A percentile compares a stretch with the other conserved stretches of the same genome.
phyloP scores from a whole-genome alignment of 92 coral and sea anemone genomes.

The Phenganax subtilis region DNA sequence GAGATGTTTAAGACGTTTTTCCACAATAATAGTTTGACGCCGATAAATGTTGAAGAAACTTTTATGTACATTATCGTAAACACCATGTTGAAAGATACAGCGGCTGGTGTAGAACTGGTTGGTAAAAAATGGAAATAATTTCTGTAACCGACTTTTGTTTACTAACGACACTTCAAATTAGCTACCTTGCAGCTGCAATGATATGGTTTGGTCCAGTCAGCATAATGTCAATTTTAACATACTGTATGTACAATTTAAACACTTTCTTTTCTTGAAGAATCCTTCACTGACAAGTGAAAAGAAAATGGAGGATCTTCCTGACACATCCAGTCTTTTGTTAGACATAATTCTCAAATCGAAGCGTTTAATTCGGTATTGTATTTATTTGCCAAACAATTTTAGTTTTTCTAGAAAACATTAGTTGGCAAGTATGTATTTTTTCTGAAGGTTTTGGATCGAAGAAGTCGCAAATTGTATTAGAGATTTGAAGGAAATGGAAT shows the following conservation, averaged over 20 bases:
- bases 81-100: conserved; percentile 10
- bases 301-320: background rate
- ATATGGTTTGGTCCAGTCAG: too few relatives aligned
- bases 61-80: background rate
- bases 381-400: background rate
- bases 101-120: conserved; percentile 3
- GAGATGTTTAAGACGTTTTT: background rate
- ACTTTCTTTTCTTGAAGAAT: background rate
- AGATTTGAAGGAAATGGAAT: background rate
- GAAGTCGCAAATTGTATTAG: background rate
- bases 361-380: background rate
- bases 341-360: conserved; percentile 11
- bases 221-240: too few relatives aligned
- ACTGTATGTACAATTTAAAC: too few relatives aligned
- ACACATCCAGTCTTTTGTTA: conserved; percentile 6
- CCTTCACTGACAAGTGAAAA: conserved; percentile 2
- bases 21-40: background rate
- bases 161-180: too few relatives aligned
- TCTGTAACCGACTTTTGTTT: background rate
- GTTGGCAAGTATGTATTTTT: background rate
- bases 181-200: too few relatives aligned
- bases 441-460: background rate
- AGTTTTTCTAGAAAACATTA: background rate
- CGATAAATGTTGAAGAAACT: background rate
- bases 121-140: background rate